Evolutionary conservation across 2,888 invertebrate genomes (phyloP), one percentile per base, ranked within the genome.

Genomic region (Agonopterix alstromeriana): DNA sequence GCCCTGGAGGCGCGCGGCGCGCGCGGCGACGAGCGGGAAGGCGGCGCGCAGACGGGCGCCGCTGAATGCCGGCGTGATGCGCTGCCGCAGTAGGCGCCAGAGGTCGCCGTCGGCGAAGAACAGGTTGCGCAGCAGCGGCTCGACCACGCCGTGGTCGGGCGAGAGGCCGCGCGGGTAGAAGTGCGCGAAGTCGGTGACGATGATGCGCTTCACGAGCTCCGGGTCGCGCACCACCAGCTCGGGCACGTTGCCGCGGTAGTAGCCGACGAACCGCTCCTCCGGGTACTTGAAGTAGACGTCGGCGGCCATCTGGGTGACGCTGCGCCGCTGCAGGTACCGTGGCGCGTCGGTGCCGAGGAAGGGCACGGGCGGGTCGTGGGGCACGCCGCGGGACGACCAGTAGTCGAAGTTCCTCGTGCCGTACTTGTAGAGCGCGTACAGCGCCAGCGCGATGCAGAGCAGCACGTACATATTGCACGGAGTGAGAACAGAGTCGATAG

Each of bases 91-190:
- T 2, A 72, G 46, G 41, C 63, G 65, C 74, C 74, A 74, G 1
- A 64, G 12, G 43, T 73, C 73, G 0, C 73, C 73, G 3, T 73
- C 73, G 3, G 55, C 60, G 0, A 61, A 55, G 43, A 73, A 70
- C 1, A 72, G 35, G 35, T 72, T 70, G 35, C 50, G 61, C 47
- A 68, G 45, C 10, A 72, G 44, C 3, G 67, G 67, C 43, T 72
- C 69, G 0, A 55, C 48, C 1, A 55, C 57, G 5, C 55, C 49
- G 11, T 11, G 11, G 5, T 42, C 10, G 17, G 58, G 54, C 10
- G 61, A 56, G 0, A 69, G 35, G 1, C 71, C 73, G 42, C 70
- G 57, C 3, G 53, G 45, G 41, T 64, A 58, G 48, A 71, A 72
- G 46, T 59, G 41, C 3, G 49, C 46, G 43, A 71, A 73, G 46